Evolutionary conservation across 2,888 invertebrate species (phyloP).

Genomic region (Stictocephala bisonia): DNA sequence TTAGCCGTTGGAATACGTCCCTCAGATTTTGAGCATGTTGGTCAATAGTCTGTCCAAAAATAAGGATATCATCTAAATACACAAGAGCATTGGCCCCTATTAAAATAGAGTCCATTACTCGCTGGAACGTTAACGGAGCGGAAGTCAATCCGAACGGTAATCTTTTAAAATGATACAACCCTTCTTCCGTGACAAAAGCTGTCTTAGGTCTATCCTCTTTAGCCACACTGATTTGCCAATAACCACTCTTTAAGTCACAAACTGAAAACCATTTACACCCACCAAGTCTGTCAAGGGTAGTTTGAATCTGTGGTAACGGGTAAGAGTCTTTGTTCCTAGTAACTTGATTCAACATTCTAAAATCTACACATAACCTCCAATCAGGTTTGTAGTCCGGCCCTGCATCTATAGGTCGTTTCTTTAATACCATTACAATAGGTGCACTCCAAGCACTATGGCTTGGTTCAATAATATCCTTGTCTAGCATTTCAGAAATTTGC

Average conservation of each 20-base stretch:
- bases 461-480: constrained; percentile 24
- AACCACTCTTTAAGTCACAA: constrained; percentile 16
- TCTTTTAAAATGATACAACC: neutral
- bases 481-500: constrained; percentile 8
- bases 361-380: constrained; percentile 34
- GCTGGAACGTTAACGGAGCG: constrained; percentile 10
- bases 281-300: neutral
- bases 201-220: constrained; percentile 3
- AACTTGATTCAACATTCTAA: constrained; percentile 8
- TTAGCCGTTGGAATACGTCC: constrained; percentile 6
- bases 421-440: constrained; percentile 21
- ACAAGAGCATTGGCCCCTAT: constrained; percentile 4
- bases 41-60: constrained; percentile 15
- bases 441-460: constrained; percentile 16
- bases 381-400: neutral
- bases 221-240: constrained; percentile 27
- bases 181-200: constrained; percentile 2
- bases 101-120: constrained; percentile 1
- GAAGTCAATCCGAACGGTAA: constrained; percentile 14
- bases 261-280: neutral
- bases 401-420: constrained; percentile 12
- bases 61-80: constrained; percentile 34
- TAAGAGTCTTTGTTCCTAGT: constrained; percentile 4
- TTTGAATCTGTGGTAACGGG: constrained; percentile 5
- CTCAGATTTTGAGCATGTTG: neutral